These are phyloP conservation scores for Melanostoma mellinum DNA, from an alignment of 2,888 invertebrate genomes.

Conservation along the genomic window DNA sequence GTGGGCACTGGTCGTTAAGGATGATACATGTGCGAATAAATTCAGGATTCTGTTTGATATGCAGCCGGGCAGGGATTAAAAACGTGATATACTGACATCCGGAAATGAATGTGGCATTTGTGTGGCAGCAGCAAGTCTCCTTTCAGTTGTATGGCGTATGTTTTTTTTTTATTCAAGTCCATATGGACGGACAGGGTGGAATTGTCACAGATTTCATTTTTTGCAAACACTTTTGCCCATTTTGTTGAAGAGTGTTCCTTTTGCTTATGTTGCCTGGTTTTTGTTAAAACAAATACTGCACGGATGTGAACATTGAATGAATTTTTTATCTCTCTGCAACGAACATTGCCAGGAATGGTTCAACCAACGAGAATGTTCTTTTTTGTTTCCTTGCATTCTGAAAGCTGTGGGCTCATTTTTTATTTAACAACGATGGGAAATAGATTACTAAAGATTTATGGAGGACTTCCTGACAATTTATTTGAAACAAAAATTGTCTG, in stretches of 20 bases:
- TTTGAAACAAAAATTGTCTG: conserved; percentile 43
- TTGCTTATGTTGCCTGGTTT: conserved; percentile 29
- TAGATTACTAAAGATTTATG: conserved; percentile 71
- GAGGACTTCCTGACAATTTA: conserved; percentile 62
- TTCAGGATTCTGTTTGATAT: conserved; percentile 74
- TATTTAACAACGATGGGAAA: conserved; percentile 65
- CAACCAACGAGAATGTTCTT: conserved; percentile 44
- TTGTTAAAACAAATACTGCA: conserved; percentile 64
- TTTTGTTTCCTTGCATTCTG: conserved; percentile 29
- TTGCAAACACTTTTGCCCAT: conserved; percentile 23
- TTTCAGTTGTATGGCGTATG: conserved; percentile 33
- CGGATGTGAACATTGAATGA: conserved; percentile 66
- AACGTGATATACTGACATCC: conserved; percentile 74
- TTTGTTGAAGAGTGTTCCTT: conserved; percentile 23
- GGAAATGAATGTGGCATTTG: conserved; percentile 72
- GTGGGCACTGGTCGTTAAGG: conserved; percentile 71
- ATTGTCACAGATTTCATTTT: conserved; percentile 57
- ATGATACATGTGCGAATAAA: conserved; percentile 76
- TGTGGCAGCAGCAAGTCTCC: conserved; percentile 45
- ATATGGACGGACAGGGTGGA: conserved; percentile 30
- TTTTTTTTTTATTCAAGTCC: conserved; percentile 22
- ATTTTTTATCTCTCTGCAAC: conserved; percentile 57
- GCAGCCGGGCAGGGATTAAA: conserved; percentile 73
- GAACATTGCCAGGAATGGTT: neutral
- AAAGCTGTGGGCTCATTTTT: conserved; percentile 63